Percentiles rank a stretch among this genome's conserved stretches.
Evolutionary conservation across 2,113 vertebrate species (phyloP).

Genomic region (Festucalex cinctus): DNA sequence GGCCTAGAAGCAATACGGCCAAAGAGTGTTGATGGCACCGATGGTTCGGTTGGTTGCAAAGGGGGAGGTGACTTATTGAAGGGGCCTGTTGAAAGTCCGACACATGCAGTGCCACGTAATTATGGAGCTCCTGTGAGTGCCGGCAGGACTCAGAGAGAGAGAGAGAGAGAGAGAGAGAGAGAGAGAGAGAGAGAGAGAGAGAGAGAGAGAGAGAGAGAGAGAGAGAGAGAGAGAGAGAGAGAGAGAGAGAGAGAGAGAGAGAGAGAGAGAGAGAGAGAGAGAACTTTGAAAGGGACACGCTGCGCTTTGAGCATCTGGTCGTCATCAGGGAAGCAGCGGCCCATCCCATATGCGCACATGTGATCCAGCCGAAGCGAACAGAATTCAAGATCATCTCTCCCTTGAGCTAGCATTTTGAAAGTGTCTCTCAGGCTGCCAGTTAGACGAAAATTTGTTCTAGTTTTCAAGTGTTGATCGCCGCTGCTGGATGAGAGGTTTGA

Average conservation of each 20-base stretch:
- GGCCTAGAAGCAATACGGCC: constrained; percentile 1
- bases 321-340: constrained; percentile 54
- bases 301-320: constrained; percentile 76
- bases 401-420: not conserved
- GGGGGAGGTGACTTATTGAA: not conserved
- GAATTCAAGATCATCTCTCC: not conserved
- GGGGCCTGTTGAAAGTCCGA: constrained; percentile 80
- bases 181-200: constrained; percentile 17
- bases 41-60: constrained; percentile 17
- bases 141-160: constrained; percentile 9
- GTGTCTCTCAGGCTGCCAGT: not conserved
- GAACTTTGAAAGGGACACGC: constrained; percentile 52
- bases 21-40: constrained; percentile 26
- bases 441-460: not conserved
- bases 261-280: constrained; percentile 2
- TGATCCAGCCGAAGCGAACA: constrained; percentile 54
- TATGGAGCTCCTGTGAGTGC: constrained; percentile 75
- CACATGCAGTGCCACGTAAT: constrained; percentile 81
- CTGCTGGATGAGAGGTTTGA: constrained; percentile 31
- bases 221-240: no score
- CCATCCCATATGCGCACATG: constrained; percentile 69
- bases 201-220: constrained; percentile 7
- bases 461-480: not conserved
- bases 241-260: no score
- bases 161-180: constrained; percentile 15